Evolutionary conservation across 2,888 invertebrate species (phyloP).

Genomic region (Dione juno): DNA sequence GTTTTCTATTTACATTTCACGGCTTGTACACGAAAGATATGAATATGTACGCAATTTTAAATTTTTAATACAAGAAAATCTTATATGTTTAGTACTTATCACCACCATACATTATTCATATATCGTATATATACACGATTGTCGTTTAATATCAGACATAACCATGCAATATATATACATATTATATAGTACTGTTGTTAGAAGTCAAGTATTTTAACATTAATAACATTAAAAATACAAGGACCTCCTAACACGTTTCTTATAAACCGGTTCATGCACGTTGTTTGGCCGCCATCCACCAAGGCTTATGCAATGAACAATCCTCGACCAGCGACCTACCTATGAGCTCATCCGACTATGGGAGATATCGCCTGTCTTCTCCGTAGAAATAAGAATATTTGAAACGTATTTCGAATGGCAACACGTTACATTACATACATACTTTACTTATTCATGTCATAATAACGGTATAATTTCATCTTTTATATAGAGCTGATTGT

Average conservation of each 20-base stretch:
- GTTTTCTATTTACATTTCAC: neutral
- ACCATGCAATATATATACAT: slow-evolving; percentile 2
- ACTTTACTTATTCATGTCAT: neutral
- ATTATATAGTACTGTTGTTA: slow-evolving; percentile 18
- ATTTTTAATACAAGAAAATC: neutral
- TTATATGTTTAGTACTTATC: neutral
- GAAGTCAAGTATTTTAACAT: slow-evolving; percentile 18
- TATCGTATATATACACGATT: too few relatives aligned
- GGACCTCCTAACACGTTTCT: slow-evolving; percentile 81
- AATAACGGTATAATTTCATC: neutral
- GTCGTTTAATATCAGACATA: neutral
- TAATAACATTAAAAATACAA: slow-evolving; percentile 54
- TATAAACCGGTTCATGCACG: slow-evolving; percentile 77
- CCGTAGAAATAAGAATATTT: neutral
- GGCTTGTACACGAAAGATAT: neutral
- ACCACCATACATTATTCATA: too few relatives aligned
- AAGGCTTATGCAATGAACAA: slow-evolving; percentile 77
- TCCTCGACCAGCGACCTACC: slow-evolving; percentile 47
- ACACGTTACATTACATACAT: neutral
- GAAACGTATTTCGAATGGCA: neutral
- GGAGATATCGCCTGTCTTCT: slow-evolving; percentile 26
- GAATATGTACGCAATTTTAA: neutral
- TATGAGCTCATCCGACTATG: slow-evolving; percentile 42
- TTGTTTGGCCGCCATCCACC: slow-evolving; percentile 58
- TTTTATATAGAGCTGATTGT: too few relatives aligned